Conservation (phyloP, 2,888 invertebrate genomes). For the Tineola bisselliella region DNA sequence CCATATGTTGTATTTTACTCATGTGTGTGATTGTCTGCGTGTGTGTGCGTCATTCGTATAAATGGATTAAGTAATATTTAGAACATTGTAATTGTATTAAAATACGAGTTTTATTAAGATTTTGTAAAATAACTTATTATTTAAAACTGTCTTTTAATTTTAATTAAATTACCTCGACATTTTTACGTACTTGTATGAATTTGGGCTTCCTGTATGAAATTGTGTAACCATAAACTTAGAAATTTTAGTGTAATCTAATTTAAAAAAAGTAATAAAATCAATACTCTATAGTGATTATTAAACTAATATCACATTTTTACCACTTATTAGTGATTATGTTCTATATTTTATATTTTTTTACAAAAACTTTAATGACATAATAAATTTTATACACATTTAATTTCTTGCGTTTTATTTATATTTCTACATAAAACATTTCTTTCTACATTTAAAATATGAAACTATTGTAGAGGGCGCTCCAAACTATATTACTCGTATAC, state of each 20-base stretch:
- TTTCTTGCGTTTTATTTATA: not conserved
- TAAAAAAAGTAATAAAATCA: not conserved
- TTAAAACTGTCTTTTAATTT: not conserved
- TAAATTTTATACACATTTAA: slow-evolving; percentile 18
- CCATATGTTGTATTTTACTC: not conserved
- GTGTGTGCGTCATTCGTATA: not conserved
- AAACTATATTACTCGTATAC: too few relatives aligned
- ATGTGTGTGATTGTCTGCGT: not conserved
- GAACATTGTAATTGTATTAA: not conserved
- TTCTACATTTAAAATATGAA: too few relatives aligned
- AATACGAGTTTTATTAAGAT: not conserved
- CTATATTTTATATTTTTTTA: slow-evolving; percentile 49
- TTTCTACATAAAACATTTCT: too few relatives aligned
- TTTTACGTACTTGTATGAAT: not conserved
- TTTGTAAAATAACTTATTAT: slow-evolving; percentile 12
- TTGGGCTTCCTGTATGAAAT: not conserved
- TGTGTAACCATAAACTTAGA: not conserved
- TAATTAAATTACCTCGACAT: not conserved
- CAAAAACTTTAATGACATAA: slow-evolving; percentile 50
- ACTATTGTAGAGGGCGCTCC: too few relatives aligned
- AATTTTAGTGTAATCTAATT: not conserved
- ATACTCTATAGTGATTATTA: not conserved
- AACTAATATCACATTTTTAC: slow-evolving; percentile 53
- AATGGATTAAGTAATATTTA: not conserved
- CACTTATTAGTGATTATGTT: slow-evolving; percentile 50